Evolutionary conservation across 2,113 vertebrate genomes (phyloP).

Genomic region (Phoenicopterus ruber): DNA sequence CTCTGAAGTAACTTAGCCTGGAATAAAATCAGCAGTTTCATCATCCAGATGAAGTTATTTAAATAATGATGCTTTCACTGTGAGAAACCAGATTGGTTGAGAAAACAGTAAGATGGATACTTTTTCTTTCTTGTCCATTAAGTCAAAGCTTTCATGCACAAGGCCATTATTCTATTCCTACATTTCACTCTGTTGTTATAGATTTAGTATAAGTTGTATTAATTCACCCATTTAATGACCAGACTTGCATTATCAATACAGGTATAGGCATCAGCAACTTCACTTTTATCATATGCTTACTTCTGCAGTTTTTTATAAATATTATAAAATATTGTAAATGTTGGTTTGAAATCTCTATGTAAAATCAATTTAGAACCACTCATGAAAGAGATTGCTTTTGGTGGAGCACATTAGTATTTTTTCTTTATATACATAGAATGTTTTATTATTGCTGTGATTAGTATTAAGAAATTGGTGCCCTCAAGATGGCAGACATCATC

Average conservation of each 20-base stretch:
- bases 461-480: slow-evolving; percentile 24
- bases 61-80: slow-evolving; percentile 22
- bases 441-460: slow-evolving; percentile 4
- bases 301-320: background rate
- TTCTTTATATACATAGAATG: background rate
- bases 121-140: background rate
- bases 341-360: slow-evolving; percentile 33
- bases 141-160: background rate
- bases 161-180: background rate
- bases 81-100: slow-evolving; percentile 3
- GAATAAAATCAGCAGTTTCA: slow-evolving; percentile 37
- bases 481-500: background rate
- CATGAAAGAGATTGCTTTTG: background rate
- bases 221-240: background rate
- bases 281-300: background rate
- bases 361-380: slow-evolving; percentile 6
- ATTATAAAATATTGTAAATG: background rate
- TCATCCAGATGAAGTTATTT: slow-evolving; percentile 29
- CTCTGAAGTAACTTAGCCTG: background rate
- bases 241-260: background rate
- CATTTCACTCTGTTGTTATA: background rate
- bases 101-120: slow-evolving; percentile 30
- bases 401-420: slow-evolving; percentile 9
- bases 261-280: background rate
- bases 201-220: background rate